Conservation (phyloP, 2,888 invertebrate genomes). For the Andrena camellia region DNA sequence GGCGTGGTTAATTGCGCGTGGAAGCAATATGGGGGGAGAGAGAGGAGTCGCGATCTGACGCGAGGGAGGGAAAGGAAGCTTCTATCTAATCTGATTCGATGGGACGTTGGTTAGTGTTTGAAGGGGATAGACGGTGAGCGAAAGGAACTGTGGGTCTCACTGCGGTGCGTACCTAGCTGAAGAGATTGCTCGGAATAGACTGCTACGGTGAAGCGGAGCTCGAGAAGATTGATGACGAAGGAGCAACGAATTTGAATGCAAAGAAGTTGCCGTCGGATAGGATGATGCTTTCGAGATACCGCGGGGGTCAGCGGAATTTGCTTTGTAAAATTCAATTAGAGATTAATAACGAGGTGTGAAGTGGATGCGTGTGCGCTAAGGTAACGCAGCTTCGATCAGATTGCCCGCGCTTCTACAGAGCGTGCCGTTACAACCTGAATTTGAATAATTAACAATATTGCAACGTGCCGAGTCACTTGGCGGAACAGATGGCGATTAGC, state of each 20-base stretch:
- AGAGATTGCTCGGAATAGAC: too few relatives aligned
- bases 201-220: background rate
- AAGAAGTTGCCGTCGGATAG: background rate
- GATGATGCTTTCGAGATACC: slow-evolving; percentile 15
- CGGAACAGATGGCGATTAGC: slow-evolving; percentile 71
- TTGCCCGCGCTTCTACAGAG: slow-evolving; percentile 44
- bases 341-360: slow-evolving; percentile 43
- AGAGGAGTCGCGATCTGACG: background rate
- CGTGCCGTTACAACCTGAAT: slow-evolving; percentile 51
- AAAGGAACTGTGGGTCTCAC: background rate
- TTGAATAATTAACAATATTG: slow-evolving; percentile 67
- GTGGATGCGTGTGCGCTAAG: slow-evolving; percentile 20
- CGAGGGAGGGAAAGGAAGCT: background rate
- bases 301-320: slow-evolving; percentile 14
- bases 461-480: slow-evolving; percentile 64
- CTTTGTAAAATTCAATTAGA: slow-evolving; percentile 44
- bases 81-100: background rate
- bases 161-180: too few relatives aligned
- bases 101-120: background rate
- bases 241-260: background rate
- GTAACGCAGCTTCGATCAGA: slow-evolving; percentile 50
- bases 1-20: slow-evolving; percentile 17
- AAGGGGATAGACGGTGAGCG: background rate
- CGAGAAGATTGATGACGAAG: background rate
- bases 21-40: background rate